A percentile compares a stretch with the other conserved stretches of the same genome.
Conservation (phyloP, 2,113 vertebrate genomes). For the Trogon surrucura region DNA sequence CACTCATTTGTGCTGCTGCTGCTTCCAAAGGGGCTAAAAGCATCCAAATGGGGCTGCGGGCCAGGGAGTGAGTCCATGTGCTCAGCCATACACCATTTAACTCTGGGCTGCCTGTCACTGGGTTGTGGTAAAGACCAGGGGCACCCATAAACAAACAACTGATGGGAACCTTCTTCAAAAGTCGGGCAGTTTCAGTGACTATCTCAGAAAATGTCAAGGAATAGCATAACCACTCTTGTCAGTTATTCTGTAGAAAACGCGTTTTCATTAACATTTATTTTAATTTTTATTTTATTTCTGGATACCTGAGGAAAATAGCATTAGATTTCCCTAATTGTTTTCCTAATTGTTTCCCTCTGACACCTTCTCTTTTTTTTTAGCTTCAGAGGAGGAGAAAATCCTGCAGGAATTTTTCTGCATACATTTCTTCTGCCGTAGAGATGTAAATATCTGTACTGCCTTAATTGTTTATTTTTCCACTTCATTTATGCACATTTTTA, state of each 20-base stretch:
- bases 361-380: no score
- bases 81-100: accelerated
- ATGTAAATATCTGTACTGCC: background rate
- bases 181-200: background rate
- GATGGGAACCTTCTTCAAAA: background rate
- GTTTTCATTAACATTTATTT: background rate
- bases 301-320: background rate
- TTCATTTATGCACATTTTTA: background rate
- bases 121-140: background rate
- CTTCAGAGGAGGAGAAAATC: background rate
- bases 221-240: background rate
- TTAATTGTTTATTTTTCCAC: background rate
- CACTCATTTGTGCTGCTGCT: background rate
- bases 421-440: background rate
- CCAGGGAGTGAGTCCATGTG: background rate
- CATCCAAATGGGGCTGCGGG: background rate
- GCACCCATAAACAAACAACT: background rate
- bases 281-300: background rate
- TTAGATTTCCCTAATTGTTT: background rate
- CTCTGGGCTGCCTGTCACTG: background rate
- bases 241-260: background rate
- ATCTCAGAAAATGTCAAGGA: background rate
- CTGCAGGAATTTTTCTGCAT: background rate
- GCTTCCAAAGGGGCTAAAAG: background rate
- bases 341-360: background rate